phyloP scores from a whole-genome alignment of 1,140 invertebrate species.

The Ips typographus region DNA sequence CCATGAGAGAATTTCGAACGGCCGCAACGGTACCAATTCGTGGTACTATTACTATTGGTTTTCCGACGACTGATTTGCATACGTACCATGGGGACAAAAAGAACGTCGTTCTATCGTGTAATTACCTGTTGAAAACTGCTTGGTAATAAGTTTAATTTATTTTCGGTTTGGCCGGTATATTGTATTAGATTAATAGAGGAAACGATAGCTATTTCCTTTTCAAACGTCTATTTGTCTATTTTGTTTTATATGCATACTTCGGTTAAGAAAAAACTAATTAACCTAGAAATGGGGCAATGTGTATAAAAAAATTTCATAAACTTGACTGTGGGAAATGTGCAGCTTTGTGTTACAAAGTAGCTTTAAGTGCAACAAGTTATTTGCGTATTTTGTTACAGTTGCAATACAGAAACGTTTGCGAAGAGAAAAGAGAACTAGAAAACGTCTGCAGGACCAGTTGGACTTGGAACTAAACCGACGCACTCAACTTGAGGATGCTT shows the following conservation, averaged over 20 bases:
- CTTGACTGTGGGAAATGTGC: no score
- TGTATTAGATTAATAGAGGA: slow-evolving; percentile 24
- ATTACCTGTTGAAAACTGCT: slow-evolving; percentile 25
- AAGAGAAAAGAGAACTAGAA: slow-evolving; percentile 79
- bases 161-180: slow-evolving; percentile 15
- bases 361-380: not conserved
- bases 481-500: slow-evolving; percentile 74
- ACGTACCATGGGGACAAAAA: slow-evolving; percentile 17
- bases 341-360: no score
- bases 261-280: no score
- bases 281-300: no score
- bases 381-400: slow-evolving; percentile 60
- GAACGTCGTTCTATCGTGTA: not conserved
- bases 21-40: not conserved
- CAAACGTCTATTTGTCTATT: not conserved
- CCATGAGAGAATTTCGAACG: slow-evolving; percentile 20
- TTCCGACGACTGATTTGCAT: slow-evolving; percentile 22
- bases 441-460: slow-evolving; percentile 80
- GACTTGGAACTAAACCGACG: slow-evolving; percentile 76
- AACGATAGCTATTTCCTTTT: slow-evolving; percentile 9
- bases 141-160: slow-evolving; percentile 30
- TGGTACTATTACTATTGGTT: slow-evolving; percentile 16
- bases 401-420: slow-evolving; percentile 83
- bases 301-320: no score
- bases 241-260: no score